These are phyloP conservation scores for Tipula confusa DNA, from an alignment of 2,888 invertebrate genomes.

Conservation along the genomic window DNA sequence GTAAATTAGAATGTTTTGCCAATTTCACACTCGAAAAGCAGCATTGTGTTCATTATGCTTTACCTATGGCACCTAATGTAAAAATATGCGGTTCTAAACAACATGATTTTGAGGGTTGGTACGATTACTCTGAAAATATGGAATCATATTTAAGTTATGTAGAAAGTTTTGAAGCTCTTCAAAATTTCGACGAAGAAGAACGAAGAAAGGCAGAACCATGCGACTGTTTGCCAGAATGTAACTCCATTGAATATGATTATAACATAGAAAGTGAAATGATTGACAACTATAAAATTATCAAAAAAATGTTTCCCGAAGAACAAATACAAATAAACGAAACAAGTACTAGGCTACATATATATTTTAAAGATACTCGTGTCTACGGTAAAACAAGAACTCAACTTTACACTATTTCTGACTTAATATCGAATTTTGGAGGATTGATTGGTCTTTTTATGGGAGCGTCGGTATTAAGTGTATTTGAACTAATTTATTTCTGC, in stretches of 20 bases:
- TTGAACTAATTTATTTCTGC: neutral
- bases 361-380: neutral
- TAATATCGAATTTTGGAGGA: neutral
- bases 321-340: neutral
- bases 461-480: neutral
- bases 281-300: neutral
- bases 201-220: neutral
- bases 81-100: neutral
- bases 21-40: neutral
- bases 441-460: neutral
- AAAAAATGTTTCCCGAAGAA: neutral
- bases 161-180: neutral
- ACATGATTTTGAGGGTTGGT: neutral
- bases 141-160: neutral
- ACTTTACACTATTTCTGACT: neutral
- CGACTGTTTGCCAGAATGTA: neutral
- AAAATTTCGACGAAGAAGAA: neutral
- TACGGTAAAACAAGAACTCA: neutral
- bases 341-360: neutral
- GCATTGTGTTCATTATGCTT: neutral
- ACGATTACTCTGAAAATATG: neutral
- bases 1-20: neutral
- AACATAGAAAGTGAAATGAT: neutral
- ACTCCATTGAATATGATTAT: too few species aligned
- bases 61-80: neutral